These are phyloP conservation scores for Synanthedon myopaeformis DNA, from an alignment of 2,888 invertebrate species.

Conservation along the genomic window DNA sequence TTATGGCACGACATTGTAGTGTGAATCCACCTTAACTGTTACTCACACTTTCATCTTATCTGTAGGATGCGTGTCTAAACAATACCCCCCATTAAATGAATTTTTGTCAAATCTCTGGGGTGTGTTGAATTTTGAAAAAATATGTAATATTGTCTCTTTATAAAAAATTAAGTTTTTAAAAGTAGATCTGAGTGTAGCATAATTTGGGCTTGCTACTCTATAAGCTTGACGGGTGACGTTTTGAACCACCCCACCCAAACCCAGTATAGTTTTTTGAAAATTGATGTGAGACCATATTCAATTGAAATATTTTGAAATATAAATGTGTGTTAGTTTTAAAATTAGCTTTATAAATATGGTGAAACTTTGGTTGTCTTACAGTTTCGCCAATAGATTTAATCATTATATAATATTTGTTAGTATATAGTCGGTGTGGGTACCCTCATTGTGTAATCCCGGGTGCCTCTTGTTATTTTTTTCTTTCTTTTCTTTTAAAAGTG, in stretches of 20 bases:
- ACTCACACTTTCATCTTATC: too few species aligned
- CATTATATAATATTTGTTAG: constrained; percentile 59
- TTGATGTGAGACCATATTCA: too few species aligned
- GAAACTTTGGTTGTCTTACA: constrained; percentile 27
- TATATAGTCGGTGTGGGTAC: constrained; percentile 66
- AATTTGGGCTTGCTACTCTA: background rate
- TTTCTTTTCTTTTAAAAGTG: constrained; percentile 38
- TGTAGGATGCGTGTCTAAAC: background rate
- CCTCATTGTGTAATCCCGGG: constrained; percentile 64
- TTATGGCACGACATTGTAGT: too few species aligned
- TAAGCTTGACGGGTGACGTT: constrained; percentile 2
- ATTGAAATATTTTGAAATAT: constrained; percentile 9
- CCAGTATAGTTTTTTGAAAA: too few species aligned
- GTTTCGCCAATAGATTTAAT: constrained; percentile 56
- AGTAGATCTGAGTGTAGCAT: background rate
- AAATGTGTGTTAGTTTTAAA: constrained; percentile 22
- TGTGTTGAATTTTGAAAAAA: too few species aligned
- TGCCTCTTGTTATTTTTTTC: constrained; percentile 51
- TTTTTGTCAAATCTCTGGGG: too few species aligned
- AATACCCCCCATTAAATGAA: background rate
- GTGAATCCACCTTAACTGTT: too few species aligned
- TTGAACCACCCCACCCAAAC: background rate
- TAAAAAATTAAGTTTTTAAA: background rate
- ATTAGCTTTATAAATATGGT: constrained; percentile 23
- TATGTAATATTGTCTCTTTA: background rate